Percentiles rank a stretch among this genome's conserved stretches.
Conservation (phyloP, 1,140 invertebrate genomes). For the Drosophila prosaltans region DNA sequence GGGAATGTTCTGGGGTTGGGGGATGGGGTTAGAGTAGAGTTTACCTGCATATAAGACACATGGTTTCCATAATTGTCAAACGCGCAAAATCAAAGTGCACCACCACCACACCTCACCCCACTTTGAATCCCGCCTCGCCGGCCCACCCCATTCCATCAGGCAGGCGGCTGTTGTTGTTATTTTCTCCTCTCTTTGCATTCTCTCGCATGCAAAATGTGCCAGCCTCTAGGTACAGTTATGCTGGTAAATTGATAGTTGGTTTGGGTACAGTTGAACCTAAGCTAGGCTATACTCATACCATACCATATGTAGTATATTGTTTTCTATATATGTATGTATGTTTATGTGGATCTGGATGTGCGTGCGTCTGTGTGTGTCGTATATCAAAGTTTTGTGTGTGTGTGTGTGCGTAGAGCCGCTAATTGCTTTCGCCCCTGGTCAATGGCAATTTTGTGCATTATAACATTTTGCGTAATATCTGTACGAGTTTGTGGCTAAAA, state of each 20-base stretch:
- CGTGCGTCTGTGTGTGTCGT: slow-evolving; percentile 19
- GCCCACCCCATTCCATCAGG: slow-evolving; percentile 12
- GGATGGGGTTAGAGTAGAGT: slow-evolving; percentile 21
- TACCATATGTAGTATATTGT: slow-evolving; percentile 4
- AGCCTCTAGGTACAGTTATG: slow-evolving; percentile 64
- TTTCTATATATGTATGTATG: slow-evolving; percentile 32
- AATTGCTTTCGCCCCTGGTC: slow-evolving; percentile 43
- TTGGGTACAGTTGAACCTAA: slow-evolving; percentile 29
- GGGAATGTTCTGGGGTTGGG: slow-evolving; percentile 2
- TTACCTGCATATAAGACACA: slow-evolving; percentile 60
- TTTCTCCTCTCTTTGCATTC: slow-evolving; percentile 22
- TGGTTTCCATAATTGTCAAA: slow-evolving; percentile 79
- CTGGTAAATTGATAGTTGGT: slow-evolving; percentile 56
- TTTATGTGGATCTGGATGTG: neutral
- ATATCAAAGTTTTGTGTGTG: neutral
- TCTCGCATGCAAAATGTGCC: slow-evolving; percentile 16
- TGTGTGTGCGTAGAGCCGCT: slow-evolving; percentile 33
- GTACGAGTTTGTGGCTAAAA: slow-evolving; percentile 58
- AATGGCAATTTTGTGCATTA: slow-evolving; percentile 67
- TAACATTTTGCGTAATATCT: slow-evolving; percentile 65
- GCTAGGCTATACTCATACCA: slow-evolving; percentile 31
- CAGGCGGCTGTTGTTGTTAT: neutral
- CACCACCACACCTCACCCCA: neutral
- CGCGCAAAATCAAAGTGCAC: slow-evolving; percentile 76
- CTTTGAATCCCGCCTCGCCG: too few relatives aligned